Conservation (phyloP, 2,113 vertebrate species). For the Plestiodon gilberti region DNA sequence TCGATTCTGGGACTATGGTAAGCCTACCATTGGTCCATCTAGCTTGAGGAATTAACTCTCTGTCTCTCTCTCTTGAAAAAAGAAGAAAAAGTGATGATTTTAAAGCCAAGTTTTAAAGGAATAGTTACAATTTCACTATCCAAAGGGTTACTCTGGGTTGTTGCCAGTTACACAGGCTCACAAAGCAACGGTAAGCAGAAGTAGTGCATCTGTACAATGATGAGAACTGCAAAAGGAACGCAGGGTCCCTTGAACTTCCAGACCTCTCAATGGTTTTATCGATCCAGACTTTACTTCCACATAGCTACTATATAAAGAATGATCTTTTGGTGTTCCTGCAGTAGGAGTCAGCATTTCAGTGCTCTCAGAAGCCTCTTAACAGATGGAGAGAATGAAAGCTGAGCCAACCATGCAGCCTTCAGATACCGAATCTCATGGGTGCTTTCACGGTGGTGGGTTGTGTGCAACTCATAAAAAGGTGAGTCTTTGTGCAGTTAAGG, state of each 20-base stretch:
- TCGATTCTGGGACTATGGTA: no score
- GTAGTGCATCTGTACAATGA: conserved; percentile 78
- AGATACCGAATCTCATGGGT: not conserved
- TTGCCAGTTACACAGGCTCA: conserved; percentile 64
- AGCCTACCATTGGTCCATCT: not conserved
- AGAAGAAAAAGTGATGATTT: not conserved
- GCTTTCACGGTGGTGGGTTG: not conserved
- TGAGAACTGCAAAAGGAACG: conserved; percentile 74
- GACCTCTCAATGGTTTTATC: conserved; percentile 62
- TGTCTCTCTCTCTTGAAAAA: not conserved
- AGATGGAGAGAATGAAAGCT: conserved; percentile 16
- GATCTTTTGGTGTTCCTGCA: conserved; percentile 41
- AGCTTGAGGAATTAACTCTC: no score
- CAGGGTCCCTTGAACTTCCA: conserved; percentile 70
- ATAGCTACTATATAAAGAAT: conserved; percentile 35
- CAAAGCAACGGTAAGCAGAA: conserved; percentile 76
- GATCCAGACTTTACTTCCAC: conserved; percentile 52
- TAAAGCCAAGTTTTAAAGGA: not conserved
- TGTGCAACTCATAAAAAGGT: not conserved
- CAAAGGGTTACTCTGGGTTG: conserved; percentile 77
- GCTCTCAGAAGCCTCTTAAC: conserved; percentile 28
- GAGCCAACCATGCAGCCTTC: not conserved
- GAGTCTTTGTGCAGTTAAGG: not conserved
- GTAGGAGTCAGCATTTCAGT: conserved; percentile 34
- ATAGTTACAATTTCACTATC: conserved; percentile 75